Evolutionary conservation across 2,797 vertebrate genomes (phyloP).

Genomic region (Sphenopsis melanotis): DNA sequence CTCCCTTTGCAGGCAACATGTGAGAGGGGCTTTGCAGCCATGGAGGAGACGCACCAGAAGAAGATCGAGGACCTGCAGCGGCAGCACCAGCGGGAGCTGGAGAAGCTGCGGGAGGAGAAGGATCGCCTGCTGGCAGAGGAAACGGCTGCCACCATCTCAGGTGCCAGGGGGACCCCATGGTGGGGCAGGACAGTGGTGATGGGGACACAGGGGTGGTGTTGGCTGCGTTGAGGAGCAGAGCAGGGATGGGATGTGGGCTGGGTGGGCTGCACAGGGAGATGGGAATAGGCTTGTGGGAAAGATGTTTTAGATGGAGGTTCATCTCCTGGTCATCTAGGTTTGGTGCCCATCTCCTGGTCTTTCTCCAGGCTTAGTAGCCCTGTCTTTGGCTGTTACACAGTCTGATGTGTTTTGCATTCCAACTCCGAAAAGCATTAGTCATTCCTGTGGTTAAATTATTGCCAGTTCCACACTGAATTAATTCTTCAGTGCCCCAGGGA

Average conservation of each 20-base stretch:
- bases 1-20: constrained; percentile 86
- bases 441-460: background rate
- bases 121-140: constrained; percentile 94
- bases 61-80: constrained; percentile 93
- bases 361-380: background rate
- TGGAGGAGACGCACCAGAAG: constrained; percentile 98
- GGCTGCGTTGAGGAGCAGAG: background rate
- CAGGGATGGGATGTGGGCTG: background rate
- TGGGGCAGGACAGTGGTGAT: background rate
- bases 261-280: background rate
- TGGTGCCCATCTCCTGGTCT: background rate
- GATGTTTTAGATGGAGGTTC: background rate
- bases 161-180: constrained; percentile 34
- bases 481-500: background rate
- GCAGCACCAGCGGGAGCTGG: constrained; percentile 95
- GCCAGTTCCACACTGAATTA: background rate
- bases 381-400: background rate
- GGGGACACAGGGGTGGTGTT: fast-evolving
- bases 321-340: background rate
- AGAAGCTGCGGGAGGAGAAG: constrained; percentile 92
- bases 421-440: background rate
- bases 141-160: constrained; percentile 95
- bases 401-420: background rate
- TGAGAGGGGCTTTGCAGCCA: constrained; percentile 94
- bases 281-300: background rate